Evolutionary conservation across 2,797 vertebrate genomes (phyloP).

Genomic region (Anolis apletophallus): DNA sequence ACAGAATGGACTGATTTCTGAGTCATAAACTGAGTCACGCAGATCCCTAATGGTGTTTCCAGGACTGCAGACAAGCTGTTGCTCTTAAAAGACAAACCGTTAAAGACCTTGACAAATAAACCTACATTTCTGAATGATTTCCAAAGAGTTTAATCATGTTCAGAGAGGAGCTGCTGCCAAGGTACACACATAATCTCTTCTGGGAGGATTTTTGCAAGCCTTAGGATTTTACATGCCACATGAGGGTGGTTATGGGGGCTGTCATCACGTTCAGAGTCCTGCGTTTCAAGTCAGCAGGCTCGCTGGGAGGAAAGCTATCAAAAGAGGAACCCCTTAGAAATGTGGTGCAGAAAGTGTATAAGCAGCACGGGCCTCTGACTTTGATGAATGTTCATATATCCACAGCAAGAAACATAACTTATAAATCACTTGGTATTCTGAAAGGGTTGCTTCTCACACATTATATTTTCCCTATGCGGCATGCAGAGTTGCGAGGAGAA

Average conservation of each 20-base stretch:
- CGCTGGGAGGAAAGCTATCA: slow-evolving; percentile 8
- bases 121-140: slow-evolving; percentile 48
- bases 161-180: slow-evolving; percentile 57
- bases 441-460: neutral
- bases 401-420: neutral
- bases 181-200: slow-evolving; percentile 27
- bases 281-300: slow-evolving; percentile 5
- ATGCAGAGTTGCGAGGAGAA: neutral
- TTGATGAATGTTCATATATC: neutral
- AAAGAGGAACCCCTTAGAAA: neutral
- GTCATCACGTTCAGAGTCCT: slow-evolving; percentile 20
- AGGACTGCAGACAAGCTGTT: slow-evolving; percentile 68
- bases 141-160: slow-evolving; percentile 69
- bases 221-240: neutral
- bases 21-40: slow-evolving; percentile 76
- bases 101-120: slow-evolving; percentile 57
- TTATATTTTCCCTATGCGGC: neutral
- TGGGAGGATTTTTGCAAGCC: slow-evolving; percentile 9
- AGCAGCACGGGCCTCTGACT: neutral
- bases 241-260: slow-evolving; percentile 13
- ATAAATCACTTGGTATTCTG: neutral
- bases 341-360: neutral
- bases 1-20: slow-evolving; percentile 71
- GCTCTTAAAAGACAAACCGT: slow-evolving; percentile 62
- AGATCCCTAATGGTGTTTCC: slow-evolving; percentile 71